Conservation (phyloP, 2,113 vertebrate species). For the Lathamus discolor region DNA sequence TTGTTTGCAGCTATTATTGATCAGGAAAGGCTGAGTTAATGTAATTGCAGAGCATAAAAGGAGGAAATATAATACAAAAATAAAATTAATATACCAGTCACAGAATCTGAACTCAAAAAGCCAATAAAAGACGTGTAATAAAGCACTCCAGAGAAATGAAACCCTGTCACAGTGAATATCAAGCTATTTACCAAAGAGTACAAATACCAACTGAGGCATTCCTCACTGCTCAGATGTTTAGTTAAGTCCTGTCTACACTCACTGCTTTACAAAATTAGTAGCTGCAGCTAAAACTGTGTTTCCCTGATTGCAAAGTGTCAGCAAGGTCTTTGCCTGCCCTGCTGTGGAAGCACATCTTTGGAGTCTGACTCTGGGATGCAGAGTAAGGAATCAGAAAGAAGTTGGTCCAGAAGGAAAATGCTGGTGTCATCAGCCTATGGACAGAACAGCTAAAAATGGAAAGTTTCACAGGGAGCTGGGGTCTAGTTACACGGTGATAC, state of each 20-base stretch:
- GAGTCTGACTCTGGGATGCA: not conserved
- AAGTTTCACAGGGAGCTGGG: slow-evolving; percentile 29
- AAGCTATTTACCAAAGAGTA: not conserved
- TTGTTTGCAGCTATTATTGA: slow-evolving; percentile 32
- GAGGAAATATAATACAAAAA: slow-evolving; percentile 3
- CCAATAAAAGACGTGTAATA: not conserved
- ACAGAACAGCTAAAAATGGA: slow-evolving; percentile 70
- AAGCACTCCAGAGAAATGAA: slow-evolving; percentile 7
- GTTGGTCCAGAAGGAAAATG: slow-evolving; percentile 16
- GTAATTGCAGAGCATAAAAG: slow-evolving; percentile 5
- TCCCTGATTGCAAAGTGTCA: not conserved
- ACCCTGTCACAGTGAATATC: not conserved
- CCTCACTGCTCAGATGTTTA: not conserved
- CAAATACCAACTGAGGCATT: not conserved
- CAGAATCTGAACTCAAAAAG: not conserved
- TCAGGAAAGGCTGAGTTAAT: slow-evolving; percentile 8
- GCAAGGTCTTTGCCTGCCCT: slow-evolving; percentile 21
- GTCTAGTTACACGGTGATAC: slow-evolving; percentile 55
- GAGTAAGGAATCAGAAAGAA: slow-evolving; percentile 1
- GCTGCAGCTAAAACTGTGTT: not conserved
- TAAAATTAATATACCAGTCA: not conserved
- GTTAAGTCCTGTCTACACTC: not conserved
- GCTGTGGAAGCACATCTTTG: not conserved
- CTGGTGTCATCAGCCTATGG: slow-evolving; percentile 15
- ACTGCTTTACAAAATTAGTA: not conserved